A percentile compares a stretch with the other conserved stretches of the same genome.
phyloP scores from a whole-genome alignment of 2,113 vertebrate genomes.

The Aviceda subcristata region DNA sequence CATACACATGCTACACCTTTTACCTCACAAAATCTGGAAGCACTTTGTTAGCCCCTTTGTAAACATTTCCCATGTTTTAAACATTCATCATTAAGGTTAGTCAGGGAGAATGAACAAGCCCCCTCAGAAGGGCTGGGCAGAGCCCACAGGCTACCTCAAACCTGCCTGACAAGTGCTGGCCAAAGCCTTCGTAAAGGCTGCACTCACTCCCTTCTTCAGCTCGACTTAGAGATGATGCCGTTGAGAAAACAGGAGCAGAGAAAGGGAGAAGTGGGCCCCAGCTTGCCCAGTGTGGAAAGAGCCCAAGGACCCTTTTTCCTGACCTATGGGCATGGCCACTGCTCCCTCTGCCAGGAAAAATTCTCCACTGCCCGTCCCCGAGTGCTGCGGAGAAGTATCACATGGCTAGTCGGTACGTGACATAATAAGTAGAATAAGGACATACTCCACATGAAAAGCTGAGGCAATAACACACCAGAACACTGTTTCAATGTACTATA shows the following conservation, averaged over 20 bases:
- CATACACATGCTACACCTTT: neutral
- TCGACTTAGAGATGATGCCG: neutral
- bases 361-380: neutral
- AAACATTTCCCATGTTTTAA: neutral
- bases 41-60: neutral
- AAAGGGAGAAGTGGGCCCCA: neutral
- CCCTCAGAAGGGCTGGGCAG: neutral
- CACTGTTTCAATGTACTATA: neutral
- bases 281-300: neutral
- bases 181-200: neutral
- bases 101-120: neutral
- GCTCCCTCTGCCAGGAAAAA: neutral
- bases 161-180: neutral
- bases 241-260: neutral
- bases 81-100: neutral
- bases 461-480: neutral
- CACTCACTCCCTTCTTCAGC: neutral
- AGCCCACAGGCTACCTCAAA: neutral
- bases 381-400: neutral
- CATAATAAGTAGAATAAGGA: neutral
- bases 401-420: fast-evolving
- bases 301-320: neutral
- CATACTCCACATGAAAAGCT: neutral
- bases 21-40: neutral
- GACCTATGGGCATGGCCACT: no score